phyloP scores from a whole-genome alignment of 2,888 invertebrate genomes.

The Osedax fenrisi region DNA sequence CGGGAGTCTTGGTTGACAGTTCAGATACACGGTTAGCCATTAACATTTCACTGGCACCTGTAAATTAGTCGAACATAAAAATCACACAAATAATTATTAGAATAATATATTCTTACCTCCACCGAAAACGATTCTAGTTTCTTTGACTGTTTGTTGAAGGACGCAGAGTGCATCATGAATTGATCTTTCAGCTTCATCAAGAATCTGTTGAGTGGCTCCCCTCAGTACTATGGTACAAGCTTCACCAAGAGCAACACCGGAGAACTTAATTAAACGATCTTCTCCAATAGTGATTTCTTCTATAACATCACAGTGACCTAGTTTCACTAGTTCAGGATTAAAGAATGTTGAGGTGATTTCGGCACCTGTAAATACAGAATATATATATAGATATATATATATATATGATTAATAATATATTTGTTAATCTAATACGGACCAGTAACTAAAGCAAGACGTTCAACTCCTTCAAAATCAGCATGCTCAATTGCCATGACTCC shows the following conservation, averaged over 20 bases:
- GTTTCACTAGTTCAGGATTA: conserved; percentile 73
- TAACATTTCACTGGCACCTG: conserved; percentile 80
- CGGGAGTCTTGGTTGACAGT: conserved; percentile 73
- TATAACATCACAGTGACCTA: conserved; percentile 85
- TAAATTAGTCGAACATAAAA: conserved; percentile 12
- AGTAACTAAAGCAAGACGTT: conserved; percentile 85
- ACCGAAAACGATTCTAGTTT: conserved; percentile 78
- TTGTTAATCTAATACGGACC: conserved; percentile 58
- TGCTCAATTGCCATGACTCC: conserved; percentile 98
- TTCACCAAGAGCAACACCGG: conserved; percentile 78
- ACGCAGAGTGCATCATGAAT: conserved; percentile 96
- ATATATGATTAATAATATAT: too few species aligned
- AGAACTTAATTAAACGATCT: conserved; percentile 82
- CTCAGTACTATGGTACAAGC: conserved; percentile 93
- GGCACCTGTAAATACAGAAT: conserved; percentile 55
- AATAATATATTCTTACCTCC: conserved; percentile 63
- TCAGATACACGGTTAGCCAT: conserved; percentile 85
- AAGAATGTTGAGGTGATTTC: conserved; percentile 98
- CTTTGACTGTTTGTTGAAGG: conserved; percentile 81
- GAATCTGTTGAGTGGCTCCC: conserved; percentile 91
- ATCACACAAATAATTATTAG: background rate
- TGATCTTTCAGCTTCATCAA: conserved; percentile 95
- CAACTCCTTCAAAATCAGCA: conserved; percentile 98
- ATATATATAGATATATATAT: too few species aligned
- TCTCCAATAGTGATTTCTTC: conserved; percentile 98